Evolutionary conservation across 1,140 invertebrate species (phyloP), one percentile per base, ranked within the genome.

Genomic region (Bombus polaris): DNA sequence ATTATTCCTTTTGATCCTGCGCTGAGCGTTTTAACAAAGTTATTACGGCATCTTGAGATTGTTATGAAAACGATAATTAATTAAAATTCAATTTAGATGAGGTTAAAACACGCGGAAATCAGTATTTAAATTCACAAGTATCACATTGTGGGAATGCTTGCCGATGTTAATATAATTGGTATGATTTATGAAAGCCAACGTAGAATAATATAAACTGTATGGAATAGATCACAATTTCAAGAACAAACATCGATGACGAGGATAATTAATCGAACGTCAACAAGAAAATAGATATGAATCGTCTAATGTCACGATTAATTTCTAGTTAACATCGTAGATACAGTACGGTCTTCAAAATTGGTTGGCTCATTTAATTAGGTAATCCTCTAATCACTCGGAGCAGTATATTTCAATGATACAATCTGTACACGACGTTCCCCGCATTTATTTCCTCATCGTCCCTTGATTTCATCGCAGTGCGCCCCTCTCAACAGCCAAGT

Each of bases 361-460:
- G 62, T 47, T 25, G 15, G 15, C 22, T 66, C 62, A 6, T 78
- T 78, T 78, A 44, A 65, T 10, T n/a, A 44, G 39, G 76, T 66
- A 66, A 79, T 79, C 62, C 39, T 32, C n/a, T 79, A 47, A 79
- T 66, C 76, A 65, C 62, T 44, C 5, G n/a, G 22, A 66, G 22
- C 37, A 28, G 25, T 81, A 53, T 74, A 32, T 68, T 82, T 75
- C n/a, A 74, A 22, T 65, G 80, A 83, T 76, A 74, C 72, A 82
- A 86, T 82, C 85, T 72, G 62, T 18, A 66, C 37, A 35, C 62
- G 44, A 39, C 37, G 28, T 5, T 37, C 59, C 22, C 44, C 4
- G 22, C 39, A 81, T 71, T 83, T 68, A 83, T 86, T 86, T 75
- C 59, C 80, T 75, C 79, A 37, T 59, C 37, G 42, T 75, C 39